Conservation (phyloP, 1,140 invertebrate species). For the Drosophila seguyi region DNA sequence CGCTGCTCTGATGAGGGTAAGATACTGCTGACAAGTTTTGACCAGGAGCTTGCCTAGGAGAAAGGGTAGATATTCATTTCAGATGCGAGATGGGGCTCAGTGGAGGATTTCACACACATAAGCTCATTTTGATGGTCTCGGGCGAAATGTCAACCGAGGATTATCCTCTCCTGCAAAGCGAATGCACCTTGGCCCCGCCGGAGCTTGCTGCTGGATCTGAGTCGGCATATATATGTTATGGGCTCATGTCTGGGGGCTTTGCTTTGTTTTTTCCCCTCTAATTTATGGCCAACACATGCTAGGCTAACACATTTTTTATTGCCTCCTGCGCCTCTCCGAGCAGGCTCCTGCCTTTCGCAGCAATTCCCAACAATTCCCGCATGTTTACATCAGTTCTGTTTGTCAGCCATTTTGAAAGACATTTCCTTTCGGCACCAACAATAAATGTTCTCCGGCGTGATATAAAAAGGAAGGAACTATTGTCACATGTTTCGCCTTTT, state of each 20-base stretch:
- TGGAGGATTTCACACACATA: conserved; percentile 20
- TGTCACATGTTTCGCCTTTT: conserved; percentile 52
- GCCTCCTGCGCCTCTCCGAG: background rate
- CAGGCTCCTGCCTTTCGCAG: background rate
- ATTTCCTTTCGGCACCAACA: conserved; percentile 53
- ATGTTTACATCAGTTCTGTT: conserved; percentile 48
- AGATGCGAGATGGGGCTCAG: conserved; percentile 21
- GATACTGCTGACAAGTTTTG: conserved; percentile 52
- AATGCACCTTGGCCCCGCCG: conserved; percentile 11
- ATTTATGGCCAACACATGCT: conserved; percentile 50
- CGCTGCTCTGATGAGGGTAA: conserved; percentile 66
- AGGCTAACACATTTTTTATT: conserved; percentile 50
- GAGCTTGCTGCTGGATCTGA: conserved; percentile 4
- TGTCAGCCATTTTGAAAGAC: conserved; percentile 58
- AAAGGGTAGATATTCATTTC: conserved; percentile 17
- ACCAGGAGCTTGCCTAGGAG: background rate
- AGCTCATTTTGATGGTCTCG: conserved; percentile 44
- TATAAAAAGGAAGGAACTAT: conserved; percentile 60
- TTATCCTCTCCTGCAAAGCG: conserved; percentile 29
- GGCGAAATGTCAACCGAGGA: conserved; percentile 51
- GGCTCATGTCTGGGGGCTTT: conserved; percentile 22
- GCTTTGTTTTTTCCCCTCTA: conserved; percentile 40
- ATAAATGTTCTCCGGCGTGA: conserved; percentile 44
- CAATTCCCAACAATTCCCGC: conserved; percentile 29
- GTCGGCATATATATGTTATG: conserved; percentile 25